Evolutionary conservation across 2,888 invertebrate species (phyloP), one percentile per base, ranked within the genome.

Genomic region (Stomorhina lunata): DNA sequence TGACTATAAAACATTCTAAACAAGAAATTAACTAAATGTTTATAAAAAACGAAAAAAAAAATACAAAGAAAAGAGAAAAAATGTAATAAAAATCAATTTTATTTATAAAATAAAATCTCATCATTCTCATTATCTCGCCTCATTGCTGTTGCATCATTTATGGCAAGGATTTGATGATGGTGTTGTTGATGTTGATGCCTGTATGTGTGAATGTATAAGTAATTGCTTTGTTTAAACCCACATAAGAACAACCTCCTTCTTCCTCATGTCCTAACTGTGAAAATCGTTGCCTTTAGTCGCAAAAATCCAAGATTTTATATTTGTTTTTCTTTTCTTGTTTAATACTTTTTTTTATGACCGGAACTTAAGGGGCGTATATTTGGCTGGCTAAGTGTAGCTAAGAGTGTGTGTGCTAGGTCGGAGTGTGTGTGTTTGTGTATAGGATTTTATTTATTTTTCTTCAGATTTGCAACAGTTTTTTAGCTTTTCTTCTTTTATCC

Each of bases 21-120:
- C 15, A 48, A 84, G 37, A 61, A 71, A 20, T 72, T 20, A 72
- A 25, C 59, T 27, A 27, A 40, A 63, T 63, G 17, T 17, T 68
- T 37, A 50, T 27, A 73, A n/a, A n/a, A n/a, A n/a, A n/a, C n/a
- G n/a, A n/a, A n/a, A n/a, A n/a, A n/a, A n/a, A 2, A 40, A 61
- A 71, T 4, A 65, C 20, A 48, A 72, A 48, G 17, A 25, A 15
- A 25, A 25, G 40, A 63, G 12, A 17, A 81, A 25, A 55, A 76
- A n/a, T n/a, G n/a, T n/a, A 68, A 61, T 55, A 69, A 79, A 79
- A 82, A 82, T 79, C 77, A 77, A 81, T 77, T 81, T 81, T 77
- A 65, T 72, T 72, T 61, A 34, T 20, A 79, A 76, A 40, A 79
- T 59, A 75, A 82, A 82, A 82, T 82, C 82, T 79, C 75, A 79